Evolutionary conservation across 2,113 vertebrate genomes (phyloP), one percentile per base, ranked within the genome.

Genomic region (Rhinopomastus cyanomelas): DNA sequence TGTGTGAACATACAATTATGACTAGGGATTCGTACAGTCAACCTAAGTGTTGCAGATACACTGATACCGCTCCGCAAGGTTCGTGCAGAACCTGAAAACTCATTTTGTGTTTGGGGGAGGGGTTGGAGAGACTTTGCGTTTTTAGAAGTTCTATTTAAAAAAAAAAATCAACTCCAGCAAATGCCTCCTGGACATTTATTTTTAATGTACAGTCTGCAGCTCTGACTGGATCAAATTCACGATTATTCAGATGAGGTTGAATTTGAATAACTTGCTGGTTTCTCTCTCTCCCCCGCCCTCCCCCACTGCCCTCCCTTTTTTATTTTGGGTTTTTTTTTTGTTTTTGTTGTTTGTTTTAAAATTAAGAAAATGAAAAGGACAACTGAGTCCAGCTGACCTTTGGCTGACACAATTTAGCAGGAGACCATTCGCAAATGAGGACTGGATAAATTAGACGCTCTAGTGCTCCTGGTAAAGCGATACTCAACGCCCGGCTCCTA

Each of bases 361-460:
- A 93, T 74, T 87, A 89, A 89, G 92, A 87, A 88, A 96, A 82
- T 64, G n/a, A 57, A 74, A 59, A 71, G 84, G 76, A 94, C 96
- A 81, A 57, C 95, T 90, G 96, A 90, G 91, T 89, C 79, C 91
- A 53, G 79, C 92, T 97, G 97, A 97, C 97, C 97, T 96, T 96
- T 96, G 95, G 86, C 92, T 97, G 96, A 97, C 96, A 94, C 74
- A 88, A 86, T 96, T 91, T 85, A 85, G 73, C 84, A 94, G 79
- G 77, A 27, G 87, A 91, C 93, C 27, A 60, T 79, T 96, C 44
- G 39, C 88, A 96, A 97, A 97, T 73, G 93, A 97, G 91, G 93
- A 81, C 91, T 86, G 94, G 96, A 87, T 94, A 87, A 95, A 96
- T 97, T 93, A 95, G 94, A 69, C 84, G 32, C 94, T 92, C 49